These are phyloP conservation scores for Azemiops feae DNA, from an alignment of 2,113 vertebrate species.

Conservation along the genomic window DNA sequence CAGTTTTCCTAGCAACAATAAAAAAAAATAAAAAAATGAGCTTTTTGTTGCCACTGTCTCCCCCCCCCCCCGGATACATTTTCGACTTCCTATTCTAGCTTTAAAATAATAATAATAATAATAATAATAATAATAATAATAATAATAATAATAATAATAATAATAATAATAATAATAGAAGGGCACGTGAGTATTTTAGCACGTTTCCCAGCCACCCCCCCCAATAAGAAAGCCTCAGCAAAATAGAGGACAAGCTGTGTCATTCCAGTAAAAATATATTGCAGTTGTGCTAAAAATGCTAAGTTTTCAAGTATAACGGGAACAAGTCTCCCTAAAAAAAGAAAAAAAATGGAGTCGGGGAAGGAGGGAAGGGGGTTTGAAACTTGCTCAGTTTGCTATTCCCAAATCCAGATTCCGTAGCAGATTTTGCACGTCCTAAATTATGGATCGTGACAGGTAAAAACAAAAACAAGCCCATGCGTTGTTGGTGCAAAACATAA, in stretches of 20 bases:
- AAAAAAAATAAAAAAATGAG: neutral
- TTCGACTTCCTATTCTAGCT: neutral
- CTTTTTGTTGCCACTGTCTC: neutral
- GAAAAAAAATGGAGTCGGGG: neutral
- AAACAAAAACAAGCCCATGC: neutral
- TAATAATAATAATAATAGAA: neutral
- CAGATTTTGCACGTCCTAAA: neutral
- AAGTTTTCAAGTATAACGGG: neutral
- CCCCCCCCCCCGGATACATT: neutral
- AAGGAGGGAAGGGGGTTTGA: too few relatives aligned
- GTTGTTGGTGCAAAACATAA: constrained; percentile 37
- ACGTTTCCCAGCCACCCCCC: rapidly evolving
- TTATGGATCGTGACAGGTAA: neutral
- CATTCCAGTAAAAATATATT: neutral
- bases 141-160: neutral
- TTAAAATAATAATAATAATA: neutral
- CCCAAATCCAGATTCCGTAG: neutral
- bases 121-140: neutral
- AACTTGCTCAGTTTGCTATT: neutral
- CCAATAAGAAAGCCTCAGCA: neutral
- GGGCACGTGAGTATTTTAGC: neutral
- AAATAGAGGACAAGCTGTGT: too few relatives aligned
- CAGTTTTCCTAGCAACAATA: neutral
- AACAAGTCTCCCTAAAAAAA: neutral
- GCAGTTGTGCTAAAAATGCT: neutral